A percentile compares a stretch with the other conserved stretches of the same genome.
phyloP scores from a whole-genome alignment of 2,797 vertebrate genomes.

The Avahi laniger region DNA sequence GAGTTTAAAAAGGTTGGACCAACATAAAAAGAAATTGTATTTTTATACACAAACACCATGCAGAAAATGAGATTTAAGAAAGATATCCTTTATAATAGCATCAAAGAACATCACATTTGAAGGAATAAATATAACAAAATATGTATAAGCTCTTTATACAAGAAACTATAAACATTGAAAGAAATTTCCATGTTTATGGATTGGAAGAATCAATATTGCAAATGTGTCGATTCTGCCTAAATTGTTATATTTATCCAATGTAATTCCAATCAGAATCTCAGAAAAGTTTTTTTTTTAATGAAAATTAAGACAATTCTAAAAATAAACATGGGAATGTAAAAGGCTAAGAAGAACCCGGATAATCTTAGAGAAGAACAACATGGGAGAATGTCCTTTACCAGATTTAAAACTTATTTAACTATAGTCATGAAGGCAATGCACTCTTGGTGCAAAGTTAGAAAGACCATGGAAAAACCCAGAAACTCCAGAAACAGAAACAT shows the following conservation, averaged over 20 bases:
- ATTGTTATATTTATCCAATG: not conserved
- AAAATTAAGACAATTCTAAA: not conserved
- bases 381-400: not conserved
- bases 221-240: not conserved
- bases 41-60: not conserved
- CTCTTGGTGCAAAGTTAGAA: not conserved
- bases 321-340: not conserved
- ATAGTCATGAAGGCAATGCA: not conserved
- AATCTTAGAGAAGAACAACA: not conserved
- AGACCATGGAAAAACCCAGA: not conserved
- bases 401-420: not conserved
- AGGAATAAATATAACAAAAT: slow-evolving; percentile 2
- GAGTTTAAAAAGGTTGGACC: not conserved
- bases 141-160: not conserved
- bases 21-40: not conserved
- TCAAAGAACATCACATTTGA: not conserved
- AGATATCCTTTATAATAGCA: not conserved
- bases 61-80: not conserved
- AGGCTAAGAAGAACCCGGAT: not conserved
- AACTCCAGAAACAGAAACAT: not conserved
- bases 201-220: not conserved
- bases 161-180: not conserved
- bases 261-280: not conserved
- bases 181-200: not conserved
- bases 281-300: not conserved